Base-by-base conservation (phyloP, 2,113 vertebrate species). In the Hippocampus zosterae region DNA sequence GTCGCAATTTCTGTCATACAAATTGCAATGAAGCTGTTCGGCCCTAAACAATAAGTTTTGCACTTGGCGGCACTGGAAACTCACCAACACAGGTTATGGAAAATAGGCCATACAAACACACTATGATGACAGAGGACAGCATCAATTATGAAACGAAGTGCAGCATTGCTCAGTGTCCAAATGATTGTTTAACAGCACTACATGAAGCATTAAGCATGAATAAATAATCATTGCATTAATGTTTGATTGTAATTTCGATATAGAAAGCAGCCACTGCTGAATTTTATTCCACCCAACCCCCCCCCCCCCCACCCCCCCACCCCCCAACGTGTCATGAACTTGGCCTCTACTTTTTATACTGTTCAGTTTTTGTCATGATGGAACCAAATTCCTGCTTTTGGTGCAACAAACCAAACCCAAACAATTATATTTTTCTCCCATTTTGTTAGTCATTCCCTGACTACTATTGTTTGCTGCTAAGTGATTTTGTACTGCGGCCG, bases 191-290 rank as follows among this genome's bases (percentile, higher is more conserved):
- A 71, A 65, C 68, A 27, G 41, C 50, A 71, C 66, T 59, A 59
- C 6, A 21, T 73, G 63, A 33, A 61, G 70, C 72, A 46, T 81
- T 86, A 72, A 79, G 12, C 79, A 88, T 88, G 8, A 88, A 88
- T 88, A 86, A 88, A 73, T 86, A 72, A 88, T 82, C 70, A 62
- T 4, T 0, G 2, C 84, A 87, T 88, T 10, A 84, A 85, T 88
- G 70, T 83, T 84, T 83, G 19, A 88, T 73, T 44, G 5, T 55
- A 72, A 72, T 75, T 78, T 61, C 76, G 52, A 65, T 76, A 79
- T 78, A 79, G 77, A 74, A 73, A 71, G 67, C 42, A 70, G 56
- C 16, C 59, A 55, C 21, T 27, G 1, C 60, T 77, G 67, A 73
- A 81, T 79, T 73, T 73, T 57, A 33, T 33, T 3, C 4, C 29